Percentiles rank a stretch among this genome's conserved stretches.
Conservation (phyloP, 1,140 invertebrate species). For the Uloborus diversus region DNA sequence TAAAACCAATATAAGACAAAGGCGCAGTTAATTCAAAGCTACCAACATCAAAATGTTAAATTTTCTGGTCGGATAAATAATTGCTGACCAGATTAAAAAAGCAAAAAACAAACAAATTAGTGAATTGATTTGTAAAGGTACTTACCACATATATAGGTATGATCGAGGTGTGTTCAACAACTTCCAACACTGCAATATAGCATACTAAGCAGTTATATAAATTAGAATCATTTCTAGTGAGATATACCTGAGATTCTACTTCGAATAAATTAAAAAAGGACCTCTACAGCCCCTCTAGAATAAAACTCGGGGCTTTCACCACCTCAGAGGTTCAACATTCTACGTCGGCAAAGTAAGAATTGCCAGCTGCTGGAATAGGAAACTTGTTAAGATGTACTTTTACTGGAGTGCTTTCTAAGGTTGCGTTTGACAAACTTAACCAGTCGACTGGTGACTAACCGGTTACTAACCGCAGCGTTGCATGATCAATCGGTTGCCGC, state of each 20-base stretch:
- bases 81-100: background rate
- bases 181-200: too few species aligned
- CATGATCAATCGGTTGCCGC: too few species aligned
- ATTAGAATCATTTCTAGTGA: too few species aligned
- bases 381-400: too few species aligned
- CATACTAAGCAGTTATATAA: too few species aligned
- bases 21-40: background rate
- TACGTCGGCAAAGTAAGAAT: slow-evolving; percentile 22
- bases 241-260: background rate
- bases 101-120: background rate
- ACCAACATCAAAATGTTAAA: background rate
- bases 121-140: too few species aligned
- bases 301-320: slow-evolving; percentile 7
- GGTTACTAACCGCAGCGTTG: too few species aligned
- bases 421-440: too few species aligned
- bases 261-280: background rate
- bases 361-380: slow-evolving; percentile 19
- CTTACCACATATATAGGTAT: slow-evolving; percentile 22
- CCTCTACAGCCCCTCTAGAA: background rate
- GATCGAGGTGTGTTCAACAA: background rate
- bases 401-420: too few species aligned
- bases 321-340: slow-evolving; percentile 30
- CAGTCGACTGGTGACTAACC: too few species aligned
- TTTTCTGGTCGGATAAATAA: background rate
- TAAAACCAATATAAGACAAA: background rate